Conservation (phyloP, 2,888 invertebrate species). For the Rhamnusium bicolor region DNA sequence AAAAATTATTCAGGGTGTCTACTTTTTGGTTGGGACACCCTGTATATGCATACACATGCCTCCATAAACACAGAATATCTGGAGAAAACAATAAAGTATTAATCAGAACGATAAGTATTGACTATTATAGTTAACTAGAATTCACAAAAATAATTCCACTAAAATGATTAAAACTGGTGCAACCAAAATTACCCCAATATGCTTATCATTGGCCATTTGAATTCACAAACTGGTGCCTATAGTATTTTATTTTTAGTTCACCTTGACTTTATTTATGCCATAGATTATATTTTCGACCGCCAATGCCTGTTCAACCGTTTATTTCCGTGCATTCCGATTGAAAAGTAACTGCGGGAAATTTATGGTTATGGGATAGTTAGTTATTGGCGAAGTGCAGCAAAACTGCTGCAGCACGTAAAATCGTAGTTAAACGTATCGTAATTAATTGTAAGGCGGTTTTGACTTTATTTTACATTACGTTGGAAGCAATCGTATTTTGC, state of each 20-base stretch:
- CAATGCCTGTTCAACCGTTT: not conserved
- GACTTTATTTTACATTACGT: constrained; percentile 35
- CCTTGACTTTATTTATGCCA: not conserved
- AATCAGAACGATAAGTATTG: too few species aligned
- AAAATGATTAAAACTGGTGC: too few species aligned
- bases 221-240: not conserved
- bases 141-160: too few species aligned
- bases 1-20: too few species aligned
- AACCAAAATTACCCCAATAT: not conserved
- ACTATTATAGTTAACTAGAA: too few species aligned
- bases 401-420: constrained; percentile 34
- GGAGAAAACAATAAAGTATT: too few species aligned
- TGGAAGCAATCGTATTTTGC: constrained; percentile 1
- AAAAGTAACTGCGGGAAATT: constrained; percentile 24
- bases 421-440: constrained; percentile 23
- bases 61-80: too few species aligned
- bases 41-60: too few species aligned
- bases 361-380: constrained; percentile 35
- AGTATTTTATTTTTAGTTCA: not conserved
- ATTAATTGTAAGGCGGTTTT: constrained; percentile 40
- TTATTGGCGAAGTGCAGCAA: constrained; percentile 21
- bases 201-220: not conserved
- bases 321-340: not conserved
- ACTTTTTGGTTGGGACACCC: too few species aligned
- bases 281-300: not conserved